Evolutionary conservation across 2,797 vertebrate species (phyloP).

Genomic region (Acipenser oxyrinchus): DNA sequence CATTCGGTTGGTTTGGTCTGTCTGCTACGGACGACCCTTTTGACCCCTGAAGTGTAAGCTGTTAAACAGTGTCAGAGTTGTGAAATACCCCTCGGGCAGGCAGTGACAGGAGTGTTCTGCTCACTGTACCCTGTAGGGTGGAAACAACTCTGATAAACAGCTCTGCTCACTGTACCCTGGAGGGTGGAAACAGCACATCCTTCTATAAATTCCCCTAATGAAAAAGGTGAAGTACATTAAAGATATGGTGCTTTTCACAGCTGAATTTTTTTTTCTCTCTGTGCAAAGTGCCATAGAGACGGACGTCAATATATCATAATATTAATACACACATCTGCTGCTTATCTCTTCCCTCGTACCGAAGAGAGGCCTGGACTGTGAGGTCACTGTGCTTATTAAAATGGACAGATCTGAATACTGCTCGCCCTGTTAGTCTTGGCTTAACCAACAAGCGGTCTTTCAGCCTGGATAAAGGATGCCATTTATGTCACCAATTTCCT

Average conservation of each 20-base stretch:
- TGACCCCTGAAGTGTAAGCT: neutral
- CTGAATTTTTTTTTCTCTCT: no score
- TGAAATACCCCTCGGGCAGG: neutral
- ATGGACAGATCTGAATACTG: neutral
- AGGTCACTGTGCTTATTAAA: neutral
- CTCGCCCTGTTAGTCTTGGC: neutral
- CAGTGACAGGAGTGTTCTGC: neutral
- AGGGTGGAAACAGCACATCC: neutral
- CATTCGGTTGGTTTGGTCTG: neutral
- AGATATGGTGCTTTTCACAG: no score
- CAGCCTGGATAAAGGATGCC: no score
- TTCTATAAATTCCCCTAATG: no score
- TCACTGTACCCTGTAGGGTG: neutral
- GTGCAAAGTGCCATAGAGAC: neutral
- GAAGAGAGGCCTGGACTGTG: constrained; percentile 18
- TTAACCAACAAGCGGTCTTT: no score
- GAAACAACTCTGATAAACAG: no score
- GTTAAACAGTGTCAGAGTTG: neutral
- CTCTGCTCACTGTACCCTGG: neutral
- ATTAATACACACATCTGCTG: constrained; percentile 18
- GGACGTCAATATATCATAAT: neutral
- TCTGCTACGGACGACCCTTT: neutral
- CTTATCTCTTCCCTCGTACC: constrained; percentile 31
- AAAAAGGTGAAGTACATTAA: no score
- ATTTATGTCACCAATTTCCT: neutral